Percentiles rank a stretch among this genome's conserved stretches.
These are phyloP conservation scores for Ianthella basta DNA, from an alignment of 37 sponge, comb jelly and placozoan species.

Conservation along the genomic window DNA sequence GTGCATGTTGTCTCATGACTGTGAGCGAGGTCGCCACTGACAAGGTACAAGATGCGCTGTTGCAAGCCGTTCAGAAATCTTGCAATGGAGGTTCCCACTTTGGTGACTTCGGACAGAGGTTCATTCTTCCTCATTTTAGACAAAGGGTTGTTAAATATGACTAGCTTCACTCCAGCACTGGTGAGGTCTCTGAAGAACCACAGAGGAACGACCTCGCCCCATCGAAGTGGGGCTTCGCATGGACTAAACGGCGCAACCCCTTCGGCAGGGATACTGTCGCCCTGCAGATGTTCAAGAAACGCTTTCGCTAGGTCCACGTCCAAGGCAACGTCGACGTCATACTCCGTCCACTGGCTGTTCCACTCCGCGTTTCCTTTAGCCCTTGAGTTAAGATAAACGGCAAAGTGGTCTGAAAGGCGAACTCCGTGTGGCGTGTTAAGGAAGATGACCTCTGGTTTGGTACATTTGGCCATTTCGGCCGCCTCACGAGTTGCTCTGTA, in stretches of 20 bases:
- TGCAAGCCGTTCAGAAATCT: slow-evolving; percentile 32
- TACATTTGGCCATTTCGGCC: slow-evolving; percentile 37
- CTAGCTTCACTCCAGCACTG: slow-evolving; percentile 34
- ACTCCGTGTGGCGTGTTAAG: slow-evolving; percentile 62
- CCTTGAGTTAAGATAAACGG: slow-evolving; percentile 43
- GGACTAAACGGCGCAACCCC: slow-evolving; percentile 44
- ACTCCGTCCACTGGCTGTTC: slow-evolving; percentile 51
- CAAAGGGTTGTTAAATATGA: slow-evolving; percentile 49
- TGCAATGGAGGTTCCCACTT: slow-evolving; percentile 40
- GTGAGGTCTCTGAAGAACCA: slow-evolving; percentile 53
- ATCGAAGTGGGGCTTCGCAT: slow-evolving; percentile 52
- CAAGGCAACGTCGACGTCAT: slow-evolving; percentile 32
- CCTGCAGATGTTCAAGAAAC: slow-evolving; percentile 40
- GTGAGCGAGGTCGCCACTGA: slow-evolving; percentile 62
- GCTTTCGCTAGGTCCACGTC: slow-evolving; percentile 34
- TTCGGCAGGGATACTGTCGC: slow-evolving; percentile 45
- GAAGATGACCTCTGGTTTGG: slow-evolving; percentile 54
- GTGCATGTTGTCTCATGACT: slow-evolving; percentile 47
- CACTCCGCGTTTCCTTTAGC: slow-evolving; percentile 63
- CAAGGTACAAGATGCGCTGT: slow-evolving; percentile 46
- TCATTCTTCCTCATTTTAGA: neutral
- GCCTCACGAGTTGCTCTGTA: slow-evolving; percentile 32
- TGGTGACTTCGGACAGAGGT: slow-evolving; percentile 13
- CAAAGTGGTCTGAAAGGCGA: slow-evolving; percentile 22
- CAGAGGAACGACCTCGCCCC: slow-evolving; percentile 62